Base-by-base conservation (phyloP, 2,797 vertebrate genomes). In the Acomys russatus region DNA sequence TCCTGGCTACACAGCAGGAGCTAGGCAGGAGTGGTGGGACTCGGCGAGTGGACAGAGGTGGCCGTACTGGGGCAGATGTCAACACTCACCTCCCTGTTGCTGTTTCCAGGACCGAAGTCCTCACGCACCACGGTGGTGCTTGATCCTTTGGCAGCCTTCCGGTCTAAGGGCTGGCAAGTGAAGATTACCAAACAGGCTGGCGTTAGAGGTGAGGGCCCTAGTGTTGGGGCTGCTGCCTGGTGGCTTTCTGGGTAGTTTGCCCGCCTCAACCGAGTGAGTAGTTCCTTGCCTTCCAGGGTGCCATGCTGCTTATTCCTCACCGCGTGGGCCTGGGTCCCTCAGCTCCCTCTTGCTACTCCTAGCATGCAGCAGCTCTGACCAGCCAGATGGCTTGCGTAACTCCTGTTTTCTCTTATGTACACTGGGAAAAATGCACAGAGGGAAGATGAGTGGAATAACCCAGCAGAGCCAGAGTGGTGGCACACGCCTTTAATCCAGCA, bases 201-300 rank as follows among this genome's bases (percentile, higher is more conserved):
- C 33, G 96, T n/a, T 23, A 0, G 97, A 98, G 98, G 98, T 96
- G 51, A 88, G 92, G 18, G 56, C 76, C 2, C 6, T 3, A 2
- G 30, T 20, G 22, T 22, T 1, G 10, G n/a, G 11, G 76, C 22
- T 3, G 11, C n/a, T 4, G 30, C 33, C 66, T 51, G 33, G 15
- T 20, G 64, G 44, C 44, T 91, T n/a, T 68, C 70, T 54, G 30
- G 20, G 20, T 14, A 44, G 15, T 35, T n/a, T 68, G 74, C 66
- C 22, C 63, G 49, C 9, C 64, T 73, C 33, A 9, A 25, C 44
- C 25, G 22, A 25, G 70, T 33, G 22, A 25, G 70, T 1, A 20
- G 73, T 38, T 12, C 25, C 61, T 35, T 33, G 9, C n/a, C 23
- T 7, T 25, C 18, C 28, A 14, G 22, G 23, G 18, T 28, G 12